Conservation (phyloP, 2,113 vertebrate genomes). For the Propithecus coquereli region DNA sequence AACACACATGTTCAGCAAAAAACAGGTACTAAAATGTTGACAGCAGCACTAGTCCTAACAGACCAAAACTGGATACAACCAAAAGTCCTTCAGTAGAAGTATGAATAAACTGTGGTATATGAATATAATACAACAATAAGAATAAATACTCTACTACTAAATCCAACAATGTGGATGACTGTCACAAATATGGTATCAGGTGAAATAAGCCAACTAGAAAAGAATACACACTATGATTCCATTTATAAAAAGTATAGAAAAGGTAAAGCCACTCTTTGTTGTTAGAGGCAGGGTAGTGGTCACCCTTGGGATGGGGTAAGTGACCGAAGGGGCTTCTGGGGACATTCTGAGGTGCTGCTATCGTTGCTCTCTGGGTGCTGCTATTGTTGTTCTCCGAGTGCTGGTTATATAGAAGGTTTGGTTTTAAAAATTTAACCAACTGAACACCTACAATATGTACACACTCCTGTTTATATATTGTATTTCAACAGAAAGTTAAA, state of each 20-base stretch:
- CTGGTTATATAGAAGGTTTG: neutral
- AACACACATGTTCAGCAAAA: accelerated
- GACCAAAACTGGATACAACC: neutral
- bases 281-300: accelerated
- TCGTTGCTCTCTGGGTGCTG: neutral
- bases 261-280: neutral
- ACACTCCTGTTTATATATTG: neutral
- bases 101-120: accelerated
- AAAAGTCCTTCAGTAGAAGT: accelerated
- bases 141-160: neutral
- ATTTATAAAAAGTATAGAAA: neutral
- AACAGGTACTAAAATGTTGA: accelerated
- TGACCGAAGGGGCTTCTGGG: neutral
- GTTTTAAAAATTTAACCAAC: neutral
- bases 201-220: neutral
- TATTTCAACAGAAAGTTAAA: neutral
- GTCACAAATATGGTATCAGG: accelerated
- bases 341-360: too few species aligned
- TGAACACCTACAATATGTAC: neutral
- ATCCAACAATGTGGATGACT: accelerated
- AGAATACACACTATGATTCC: accelerated
- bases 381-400: neutral
- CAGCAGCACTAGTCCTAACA: neutral
- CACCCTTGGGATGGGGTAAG: neutral
- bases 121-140: accelerated